phyloP scores from a whole-genome alignment of 2,888 invertebrate genomes.

The Camptogramma bilineatum region DNA sequence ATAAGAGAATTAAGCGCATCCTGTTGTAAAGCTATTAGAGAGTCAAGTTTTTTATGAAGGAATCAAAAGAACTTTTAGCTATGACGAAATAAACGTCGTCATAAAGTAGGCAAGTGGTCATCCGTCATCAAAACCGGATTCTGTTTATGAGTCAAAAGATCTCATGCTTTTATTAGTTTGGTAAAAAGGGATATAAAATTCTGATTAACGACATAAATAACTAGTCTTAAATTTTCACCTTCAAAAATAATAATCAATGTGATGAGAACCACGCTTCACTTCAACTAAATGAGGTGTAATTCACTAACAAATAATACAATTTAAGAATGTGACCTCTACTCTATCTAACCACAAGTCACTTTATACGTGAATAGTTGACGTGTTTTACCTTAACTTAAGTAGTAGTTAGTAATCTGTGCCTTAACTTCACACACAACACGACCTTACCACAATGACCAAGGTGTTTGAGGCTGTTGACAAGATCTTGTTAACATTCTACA shows the following conservation, averaged over 20 bases:
- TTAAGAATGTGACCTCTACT: neutral
- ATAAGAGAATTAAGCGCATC: constrained; percentile 62
- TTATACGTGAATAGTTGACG: neutral
- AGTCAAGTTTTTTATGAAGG: constrained; percentile 9
- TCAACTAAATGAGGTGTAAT: neutral
- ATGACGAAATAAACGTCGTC: constrained; percentile 9
- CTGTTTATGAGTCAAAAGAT: constrained; percentile 16
- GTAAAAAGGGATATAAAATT: neutral
- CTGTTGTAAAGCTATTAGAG: constrained; percentile 43
- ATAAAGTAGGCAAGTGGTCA: constrained; percentile 8
- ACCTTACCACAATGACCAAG: neutral
- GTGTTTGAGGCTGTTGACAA: neutral
- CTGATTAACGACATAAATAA: neutral
- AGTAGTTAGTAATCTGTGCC: no score
- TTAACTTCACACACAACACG: neutral
- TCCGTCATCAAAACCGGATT: constrained; percentile 25
- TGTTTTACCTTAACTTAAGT: no score
- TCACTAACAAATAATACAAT: neutral
- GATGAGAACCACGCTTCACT: no score
- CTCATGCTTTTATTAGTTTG: constrained; percentile 2
- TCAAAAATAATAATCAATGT: neutral
- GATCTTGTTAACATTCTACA: neutral
- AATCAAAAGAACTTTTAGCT: constrained; percentile 15
- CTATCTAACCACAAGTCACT: neutral
- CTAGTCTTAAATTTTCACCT: neutral